A percentile compares a stretch with the other conserved stretches of the same genome.
phyloP scores from a whole-genome alignment of 2,888 invertebrate genomes.

The Halictus ligatus region DNA sequence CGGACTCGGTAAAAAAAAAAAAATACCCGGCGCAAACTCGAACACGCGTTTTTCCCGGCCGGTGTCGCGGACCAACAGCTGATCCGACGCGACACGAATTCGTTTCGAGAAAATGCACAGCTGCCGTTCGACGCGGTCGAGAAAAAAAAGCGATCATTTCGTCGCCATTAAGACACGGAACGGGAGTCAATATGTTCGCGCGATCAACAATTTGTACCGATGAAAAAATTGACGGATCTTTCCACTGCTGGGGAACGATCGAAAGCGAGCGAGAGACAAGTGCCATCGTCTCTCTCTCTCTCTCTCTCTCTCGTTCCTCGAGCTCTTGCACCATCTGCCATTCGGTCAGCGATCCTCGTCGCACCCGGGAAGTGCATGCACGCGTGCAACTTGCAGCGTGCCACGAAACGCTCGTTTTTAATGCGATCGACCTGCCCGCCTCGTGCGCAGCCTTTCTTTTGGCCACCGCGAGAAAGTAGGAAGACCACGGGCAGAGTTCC shows the following conservation, averaged over 20 bases:
- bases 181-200: not conserved
- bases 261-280: slow-evolving; percentile 70
- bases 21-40: not conserved
- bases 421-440: slow-evolving; percentile 56
- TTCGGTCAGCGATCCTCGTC: slow-evolving; percentile 48
- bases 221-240: not conserved
- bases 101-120: not conserved
- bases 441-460: slow-evolving; percentile 29
- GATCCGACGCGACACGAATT: not conserved
- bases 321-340: slow-evolving; percentile 65
- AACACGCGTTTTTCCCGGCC: not conserved
- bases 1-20: too few species aligned
- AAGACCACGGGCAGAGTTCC: slow-evolving; percentile 29
- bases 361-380: slow-evolving; percentile 43
- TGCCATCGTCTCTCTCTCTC: slow-evolving; percentile 46
- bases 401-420: slow-evolving; percentile 56
- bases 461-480: slow-evolving; percentile 56
- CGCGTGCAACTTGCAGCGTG: slow-evolving; percentile 49
- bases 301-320: not conserved
- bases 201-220: not conserved
- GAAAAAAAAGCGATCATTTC: not conserved
- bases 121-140: not conserved
- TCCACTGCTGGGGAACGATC: slow-evolving; percentile 29
- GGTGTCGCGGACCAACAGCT: not conserved
- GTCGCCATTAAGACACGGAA: not conserved